Evolutionary conservation across 2,888 invertebrate species (phyloP).

Genomic region (Drosophila demipolita): DNA sequence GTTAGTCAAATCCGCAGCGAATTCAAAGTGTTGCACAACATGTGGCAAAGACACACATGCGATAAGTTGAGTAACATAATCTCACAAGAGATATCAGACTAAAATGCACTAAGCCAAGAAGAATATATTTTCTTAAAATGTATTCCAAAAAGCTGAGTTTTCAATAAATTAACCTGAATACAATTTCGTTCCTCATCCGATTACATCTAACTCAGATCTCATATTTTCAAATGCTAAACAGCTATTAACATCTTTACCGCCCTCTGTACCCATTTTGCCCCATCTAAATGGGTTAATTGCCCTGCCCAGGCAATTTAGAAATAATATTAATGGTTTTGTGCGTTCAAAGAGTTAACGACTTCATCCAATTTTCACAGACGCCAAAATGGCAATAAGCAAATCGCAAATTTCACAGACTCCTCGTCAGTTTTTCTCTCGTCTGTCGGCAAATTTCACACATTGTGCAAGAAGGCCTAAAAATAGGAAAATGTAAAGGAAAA

Average conservation of each 20-base stretch:
- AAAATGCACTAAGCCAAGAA: no score
- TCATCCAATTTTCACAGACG: conserved; percentile 41
- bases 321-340: conserved; percentile 47
- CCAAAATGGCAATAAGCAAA: conserved; percentile 12
- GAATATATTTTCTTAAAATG: background rate
- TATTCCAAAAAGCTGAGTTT: background rate
- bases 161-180: background rate
- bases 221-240: background rate
- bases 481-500: conserved; percentile 26
- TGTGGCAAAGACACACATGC: background rate
- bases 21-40: background rate
- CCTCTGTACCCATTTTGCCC: background rate
- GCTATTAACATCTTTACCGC: background rate
- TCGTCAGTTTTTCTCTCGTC: conserved; percentile 20
- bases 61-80: background rate
- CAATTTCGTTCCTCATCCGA: background rate
- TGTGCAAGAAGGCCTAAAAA: conserved; percentile 58
- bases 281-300: conserved; percentile 51
- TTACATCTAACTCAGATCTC: background rate
- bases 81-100: background rate
- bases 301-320: conserved; percentile 37
- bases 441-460: conserved; percentile 73
- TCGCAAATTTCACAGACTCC: conserved; percentile 30
- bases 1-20: conserved; percentile 1
- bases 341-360: conserved; percentile 44